These are phyloP conservation scores for Ophioninae sp. DNA, from an alignment of 2,888 invertebrate species.

Conservation along the genomic window DNA sequence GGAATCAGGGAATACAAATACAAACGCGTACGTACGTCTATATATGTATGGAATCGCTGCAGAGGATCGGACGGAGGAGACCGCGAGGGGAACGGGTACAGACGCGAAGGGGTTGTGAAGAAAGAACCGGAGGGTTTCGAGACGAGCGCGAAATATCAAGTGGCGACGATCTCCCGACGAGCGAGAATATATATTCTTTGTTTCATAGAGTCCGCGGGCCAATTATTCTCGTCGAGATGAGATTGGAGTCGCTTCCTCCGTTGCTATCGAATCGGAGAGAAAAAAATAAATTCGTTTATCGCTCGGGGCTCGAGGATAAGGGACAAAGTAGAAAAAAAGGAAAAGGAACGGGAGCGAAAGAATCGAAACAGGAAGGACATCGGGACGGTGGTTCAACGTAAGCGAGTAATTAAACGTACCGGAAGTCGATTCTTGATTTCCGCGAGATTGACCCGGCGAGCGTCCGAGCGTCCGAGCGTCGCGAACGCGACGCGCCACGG, in stretches of 20 bases:
- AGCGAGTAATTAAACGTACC: slow-evolving; percentile 56
- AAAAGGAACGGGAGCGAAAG: neutral
- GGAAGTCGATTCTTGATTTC: slow-evolving; percentile 60
- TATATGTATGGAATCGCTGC: neutral
- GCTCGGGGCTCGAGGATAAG: slow-evolving; percentile 1
- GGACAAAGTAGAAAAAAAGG: neutral
- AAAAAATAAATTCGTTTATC: slow-evolving; percentile 18
- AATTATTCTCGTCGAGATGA: slow-evolving; percentile 16
- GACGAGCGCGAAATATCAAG: slow-evolving; percentile 57
- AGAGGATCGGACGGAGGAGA: slow-evolving; percentile 11
- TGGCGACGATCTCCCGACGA: slow-evolving; percentile 20
- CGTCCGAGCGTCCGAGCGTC: slow-evolving; percentile 20
- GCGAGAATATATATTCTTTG: neutral
- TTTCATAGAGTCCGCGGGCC: neutral
- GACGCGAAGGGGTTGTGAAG: slow-evolving; percentile 9
- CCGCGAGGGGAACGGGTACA: neutral
- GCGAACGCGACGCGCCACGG: slow-evolving; percentile 23
- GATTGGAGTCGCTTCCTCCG: neutral
- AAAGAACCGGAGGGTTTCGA: slow-evolving; percentile 22
- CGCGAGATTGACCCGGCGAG: slow-evolving; percentile 47
- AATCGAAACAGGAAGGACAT: neutral
- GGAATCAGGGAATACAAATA: slow-evolving; percentile 9
- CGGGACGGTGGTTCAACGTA: neutral
- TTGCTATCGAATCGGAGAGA: slow-evolving; percentile 11
- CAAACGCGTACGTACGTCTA: neutral